A percentile compares a stretch with the other conserved stretches of the same genome.
These are phyloP conservation scores for Listronotus oregonensis DNA, from an alignment of 1,140 invertebrate genomes.

Conservation along the genomic window DNA sequence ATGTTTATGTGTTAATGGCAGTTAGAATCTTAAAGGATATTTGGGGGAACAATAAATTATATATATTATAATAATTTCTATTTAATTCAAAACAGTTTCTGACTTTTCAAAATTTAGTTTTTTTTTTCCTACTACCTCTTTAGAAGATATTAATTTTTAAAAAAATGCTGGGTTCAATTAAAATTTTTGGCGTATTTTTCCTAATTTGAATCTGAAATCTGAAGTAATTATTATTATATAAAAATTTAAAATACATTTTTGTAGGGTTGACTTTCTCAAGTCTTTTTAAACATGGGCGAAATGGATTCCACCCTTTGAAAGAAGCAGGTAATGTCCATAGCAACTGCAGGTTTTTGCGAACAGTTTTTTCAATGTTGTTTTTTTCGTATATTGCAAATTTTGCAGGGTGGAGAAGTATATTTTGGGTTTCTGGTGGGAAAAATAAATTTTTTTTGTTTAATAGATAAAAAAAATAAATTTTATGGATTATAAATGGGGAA, in stretches of 20 bases:
- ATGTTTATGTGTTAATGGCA: conserved; percentile 71
- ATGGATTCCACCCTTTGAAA: conserved; percentile 31
- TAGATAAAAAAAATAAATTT: no score
- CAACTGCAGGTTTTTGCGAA: conserved; percentile 24
- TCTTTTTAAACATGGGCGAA: conserved; percentile 25
- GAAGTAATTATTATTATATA: no score
- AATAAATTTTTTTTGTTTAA: not conserved
- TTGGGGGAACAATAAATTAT: conserved; percentile 66
- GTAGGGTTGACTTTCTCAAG: conserved; percentile 32
- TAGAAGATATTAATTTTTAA: not conserved
- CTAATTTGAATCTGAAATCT: no score
- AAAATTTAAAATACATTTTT: conserved; percentile 1
- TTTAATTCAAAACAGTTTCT: not conserved
- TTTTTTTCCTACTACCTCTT: no score
- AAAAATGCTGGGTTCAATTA: no score
- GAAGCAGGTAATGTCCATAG: conserved; percentile 18
- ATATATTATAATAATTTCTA: not conserved
- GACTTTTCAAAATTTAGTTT: not conserved
- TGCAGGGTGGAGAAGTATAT: conserved; percentile 27
- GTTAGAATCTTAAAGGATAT: conserved; percentile 82
- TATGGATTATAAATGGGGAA: not conserved
- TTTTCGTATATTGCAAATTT: conserved; percentile 20
- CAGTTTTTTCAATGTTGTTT: conserved; percentile 31
- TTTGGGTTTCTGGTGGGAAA: conserved; percentile 29
- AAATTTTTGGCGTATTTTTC: no score